Conservation (phyloP, 30 jellyfish, hydroid and myxozoan genomes). For the Aurelia aurita region DNA sequence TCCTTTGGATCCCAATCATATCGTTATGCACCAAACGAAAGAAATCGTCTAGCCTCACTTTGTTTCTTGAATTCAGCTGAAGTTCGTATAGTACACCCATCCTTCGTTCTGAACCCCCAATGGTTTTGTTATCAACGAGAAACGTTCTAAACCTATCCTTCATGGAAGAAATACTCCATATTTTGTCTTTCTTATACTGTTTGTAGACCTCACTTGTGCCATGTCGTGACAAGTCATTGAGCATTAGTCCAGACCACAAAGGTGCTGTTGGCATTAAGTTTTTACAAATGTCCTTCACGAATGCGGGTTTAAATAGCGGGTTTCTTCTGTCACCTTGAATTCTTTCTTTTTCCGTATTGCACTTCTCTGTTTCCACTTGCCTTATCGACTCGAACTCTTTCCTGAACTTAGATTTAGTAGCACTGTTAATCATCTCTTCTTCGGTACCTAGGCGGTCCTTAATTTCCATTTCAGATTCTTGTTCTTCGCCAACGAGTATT, state of each 20-base stretch:
- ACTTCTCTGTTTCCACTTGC: too few relatives aligned
- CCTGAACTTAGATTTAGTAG: not conserved
- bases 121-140: constrained; percentile 20
- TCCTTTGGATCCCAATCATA: constrained; percentile 45
- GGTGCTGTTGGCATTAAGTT: constrained; percentile 34
- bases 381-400: not conserved
- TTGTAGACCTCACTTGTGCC: constrained; percentile 18
- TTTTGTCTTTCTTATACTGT: constrained; percentile 1
- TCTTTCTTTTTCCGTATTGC: too few relatives aligned
- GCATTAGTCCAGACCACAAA: constrained; percentile 49
- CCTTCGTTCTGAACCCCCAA: constrained; percentile 37
- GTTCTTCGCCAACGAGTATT: not conserved
- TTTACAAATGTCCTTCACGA: not conserved
- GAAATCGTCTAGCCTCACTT: constrained; percentile 39
- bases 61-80: constrained; percentile 15
- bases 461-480: not conserved
- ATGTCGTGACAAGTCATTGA: constrained; percentile 32
- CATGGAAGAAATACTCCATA: constrained; percentile 1
- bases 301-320: not conserved
- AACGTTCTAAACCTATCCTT: not conserved
- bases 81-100: constrained; percentile 47
- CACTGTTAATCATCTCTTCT: constrained; percentile 2
- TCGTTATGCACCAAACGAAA: constrained; percentile 19
- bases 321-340: too few relatives aligned
- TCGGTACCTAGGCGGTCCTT: not conserved